phyloP scores from a whole-genome alignment of 2,888 invertebrate species.

The Lycia hirtaria region DNA sequence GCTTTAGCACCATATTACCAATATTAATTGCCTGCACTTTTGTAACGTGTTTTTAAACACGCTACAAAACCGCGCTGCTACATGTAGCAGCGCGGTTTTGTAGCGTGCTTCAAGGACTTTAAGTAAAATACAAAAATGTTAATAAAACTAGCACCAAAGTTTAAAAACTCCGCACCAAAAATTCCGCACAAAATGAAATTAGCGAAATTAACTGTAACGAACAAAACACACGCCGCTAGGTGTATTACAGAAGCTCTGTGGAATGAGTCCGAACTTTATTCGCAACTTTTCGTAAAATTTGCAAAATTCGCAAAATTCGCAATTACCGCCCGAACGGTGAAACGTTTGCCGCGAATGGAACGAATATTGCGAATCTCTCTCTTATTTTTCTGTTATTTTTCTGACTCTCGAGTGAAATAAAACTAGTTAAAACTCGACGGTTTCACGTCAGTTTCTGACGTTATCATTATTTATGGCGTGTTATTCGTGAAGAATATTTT shows the following conservation, averaged over 20 bases:
- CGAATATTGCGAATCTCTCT: conserved; percentile 10
- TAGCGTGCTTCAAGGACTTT: too few relatives aligned
- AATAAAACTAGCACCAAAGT: not conserved
- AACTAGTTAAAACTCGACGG: conserved; percentile 16
- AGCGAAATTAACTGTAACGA: conserved; percentile 5
- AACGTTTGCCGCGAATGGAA: not conserved
- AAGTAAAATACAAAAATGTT: not conserved
- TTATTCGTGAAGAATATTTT: conserved; percentile 3
- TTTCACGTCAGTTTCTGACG: conserved; percentile 15
- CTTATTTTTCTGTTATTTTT: conserved; percentile 20
- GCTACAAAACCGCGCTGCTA: too few relatives aligned
- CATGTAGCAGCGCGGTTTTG: too few relatives aligned
- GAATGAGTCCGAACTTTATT: conserved; percentile 11
- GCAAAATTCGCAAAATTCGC: conserved; percentile 20
- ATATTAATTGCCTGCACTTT: too few relatives aligned
- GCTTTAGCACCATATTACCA: too few relatives aligned
- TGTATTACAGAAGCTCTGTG: not conserved
- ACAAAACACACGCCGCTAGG: not conserved
- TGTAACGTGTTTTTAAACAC: too few relatives aligned
- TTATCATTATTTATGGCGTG: conserved; percentile 4
- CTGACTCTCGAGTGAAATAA: conserved; percentile 11
- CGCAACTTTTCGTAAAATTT: conserved; percentile 21
- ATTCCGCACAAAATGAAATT: not conserved
- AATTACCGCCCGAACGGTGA: conserved; percentile 14
- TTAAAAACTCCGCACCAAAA: not conserved